These are phyloP conservation scores for Tauraco hartlaubi DNA, from an alignment of 2,797 vertebrate species.

Conservation along the genomic window DNA sequence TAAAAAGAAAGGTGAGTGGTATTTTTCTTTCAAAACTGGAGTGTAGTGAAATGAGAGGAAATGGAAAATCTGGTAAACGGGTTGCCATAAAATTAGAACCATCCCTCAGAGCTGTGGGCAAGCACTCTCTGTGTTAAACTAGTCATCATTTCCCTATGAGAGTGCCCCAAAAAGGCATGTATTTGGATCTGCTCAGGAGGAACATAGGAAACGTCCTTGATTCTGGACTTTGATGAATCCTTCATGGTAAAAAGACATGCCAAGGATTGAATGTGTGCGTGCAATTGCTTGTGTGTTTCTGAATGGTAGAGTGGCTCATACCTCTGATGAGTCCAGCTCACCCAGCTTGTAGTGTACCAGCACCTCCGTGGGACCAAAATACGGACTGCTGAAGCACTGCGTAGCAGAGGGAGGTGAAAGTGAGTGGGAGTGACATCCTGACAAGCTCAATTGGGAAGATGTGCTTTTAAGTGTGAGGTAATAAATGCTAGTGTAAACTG, in stretches of 20 bases:
- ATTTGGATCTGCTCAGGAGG: not conserved
- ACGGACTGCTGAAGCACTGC: not conserved
- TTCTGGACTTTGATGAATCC: not conserved
- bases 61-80: not conserved
- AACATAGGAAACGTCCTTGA: not conserved
- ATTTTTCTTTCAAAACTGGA: not conserved
- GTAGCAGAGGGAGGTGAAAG: not conserved
- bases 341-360: not conserved
- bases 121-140: not conserved
- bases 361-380: not conserved
- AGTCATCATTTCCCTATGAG: not conserved
- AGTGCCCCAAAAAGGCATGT: not conserved
- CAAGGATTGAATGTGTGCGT: not conserved
- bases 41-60: not conserved
- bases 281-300: not conserved
- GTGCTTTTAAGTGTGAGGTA: not conserved
- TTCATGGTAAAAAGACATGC: not conserved
- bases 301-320: not conserved
- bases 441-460: not conserved
- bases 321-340: not conserved
- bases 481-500: not conserved
- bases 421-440: not conserved
- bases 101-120: not conserved
- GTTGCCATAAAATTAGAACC: not conserved
- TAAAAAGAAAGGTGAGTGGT: not conserved